Base-by-base conservation (phyloP, 2,797 vertebrate genomes). In the Gymnocypris eckloni region DNA sequence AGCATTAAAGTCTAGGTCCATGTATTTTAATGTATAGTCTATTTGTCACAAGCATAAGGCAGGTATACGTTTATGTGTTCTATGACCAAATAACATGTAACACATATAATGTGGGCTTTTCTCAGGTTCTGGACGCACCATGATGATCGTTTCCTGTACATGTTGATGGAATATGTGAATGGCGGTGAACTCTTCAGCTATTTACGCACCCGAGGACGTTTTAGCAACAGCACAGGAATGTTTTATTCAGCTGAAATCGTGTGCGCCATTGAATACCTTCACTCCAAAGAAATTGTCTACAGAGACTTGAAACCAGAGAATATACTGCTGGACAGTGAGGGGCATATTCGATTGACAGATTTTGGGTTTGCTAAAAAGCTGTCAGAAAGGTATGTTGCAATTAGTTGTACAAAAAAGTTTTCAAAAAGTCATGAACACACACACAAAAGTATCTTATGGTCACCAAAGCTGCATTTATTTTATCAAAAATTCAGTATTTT, bases 321-420 rank as follows among this genome's bases (percentile, higher is more conserved):
- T 94, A 98, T 99, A 87, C 95, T 99, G 89, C 94, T 99, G 92
- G 98, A 99, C 92, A 92, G 94, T 2, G 97, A 98, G 75, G 98
- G 98, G 3, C 98, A 99, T 93, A 97, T 99, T 92, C 97, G 97
- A 79, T 96, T 99, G 86, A 99, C 98, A 0, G 98, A 99, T 93
- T 99, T 99, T 1, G 98, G 98, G 89, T 99, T 99, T 41, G 98
- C 98, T 16, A 99, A 99, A 94, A 99, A 99, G 81, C 95, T 99
- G 37, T 96, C 96, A 0, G 98, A 99, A 94, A 96, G 97, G 98
- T 98, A 92, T 90, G 93, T 13, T 16, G 20, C 4, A 22, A 9
- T 28, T 78, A 20, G 12, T 64, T 37, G 48, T 50, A 25, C 18
- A 43, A 28, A 25, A 33, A 54, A 33, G 41, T 28, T 66, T 72